Evolutionary conservation across 2,797 vertebrate species (phyloP).

Genomic region (Schizopygopsis malacanthus): DNA sequence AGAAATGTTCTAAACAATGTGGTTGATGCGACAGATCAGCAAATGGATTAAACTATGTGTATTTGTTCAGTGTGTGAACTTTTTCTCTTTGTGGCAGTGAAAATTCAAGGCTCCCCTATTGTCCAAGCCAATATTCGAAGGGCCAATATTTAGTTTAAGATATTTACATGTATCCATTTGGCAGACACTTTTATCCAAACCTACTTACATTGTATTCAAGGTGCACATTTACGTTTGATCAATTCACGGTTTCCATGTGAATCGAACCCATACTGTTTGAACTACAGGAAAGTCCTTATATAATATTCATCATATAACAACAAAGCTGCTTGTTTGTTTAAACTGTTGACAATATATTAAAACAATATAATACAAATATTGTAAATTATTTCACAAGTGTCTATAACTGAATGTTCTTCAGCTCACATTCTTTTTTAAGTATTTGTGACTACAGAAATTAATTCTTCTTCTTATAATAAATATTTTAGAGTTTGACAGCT

Average conservation of each 20-base stretch:
- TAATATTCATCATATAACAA: neutral
- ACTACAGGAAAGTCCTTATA: neutral
- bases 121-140: neutral
- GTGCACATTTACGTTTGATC: neutral
- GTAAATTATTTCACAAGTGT: neutral
- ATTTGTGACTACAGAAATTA: neutral
- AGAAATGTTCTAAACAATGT: neutral
- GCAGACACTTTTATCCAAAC: too few relatives aligned
- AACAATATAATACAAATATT: neutral
- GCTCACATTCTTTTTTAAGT: neutral
- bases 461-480: neutral
- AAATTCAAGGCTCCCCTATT: neutral
- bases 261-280: neutral
- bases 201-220: too few relatives aligned
- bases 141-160: neutral
- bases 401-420: neutral
- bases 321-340: neutral
- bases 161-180: neutral
- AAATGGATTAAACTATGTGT: neutral
- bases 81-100: neutral
- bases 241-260: neutral
- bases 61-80: neutral
- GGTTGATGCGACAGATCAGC: neutral
- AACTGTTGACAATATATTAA: neutral
- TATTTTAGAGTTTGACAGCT: too few relatives aligned